Base-by-base conservation (phyloP, 2,888 invertebrate species). In the Drosophila robusta region DNA sequence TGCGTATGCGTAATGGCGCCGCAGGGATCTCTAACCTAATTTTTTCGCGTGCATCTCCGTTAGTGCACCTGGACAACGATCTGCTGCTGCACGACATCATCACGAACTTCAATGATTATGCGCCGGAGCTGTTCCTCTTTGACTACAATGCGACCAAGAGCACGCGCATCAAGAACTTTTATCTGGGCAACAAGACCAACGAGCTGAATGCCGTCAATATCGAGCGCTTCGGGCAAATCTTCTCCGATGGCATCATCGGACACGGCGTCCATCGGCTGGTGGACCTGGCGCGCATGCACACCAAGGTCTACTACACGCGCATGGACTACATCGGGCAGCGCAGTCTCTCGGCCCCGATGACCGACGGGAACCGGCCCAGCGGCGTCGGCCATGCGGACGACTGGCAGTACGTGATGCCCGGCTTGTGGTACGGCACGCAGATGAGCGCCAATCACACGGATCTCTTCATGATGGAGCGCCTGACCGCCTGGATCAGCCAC, bases 281-380 rank as follows among this genome's bases (percentile, higher is more conserved):
- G 0, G 93, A 94, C 66, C 77, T 95, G 60, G 90, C 95, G 50
- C 92, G 94, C 0, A 90, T 92, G 1, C 91, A 93, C 56, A 91
- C 92, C 0, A 26, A 66, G 0, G 94, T 95, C 3, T 95, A 93
- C 87, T 95, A 94, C 84, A 94, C 94, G 82, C 91, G 93, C 69
- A 94, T 95, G 78, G 93, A 93, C 26, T 95, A 94, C 82, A 91
- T 94, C 63, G 95, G 95, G 3, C 91, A 93, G 67, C 93, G 93
- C 71, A 94, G 94, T 73, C 86, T 92, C 54, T 93, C 92, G 7
- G 75, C 75, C 0, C 86, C 82, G 41, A 90, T 92, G 58, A 92
- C 93, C 54, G 91, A 92, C 0, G 90, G 90, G 8, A 93, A 93
- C 0, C 92, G 92, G 6, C 77, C 77, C 14, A 46, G 56, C 24